These are phyloP conservation scores for Capra hircus DNA, from an alignment of 2,113 vertebrate species.

Conservation along the genomic window DNA sequence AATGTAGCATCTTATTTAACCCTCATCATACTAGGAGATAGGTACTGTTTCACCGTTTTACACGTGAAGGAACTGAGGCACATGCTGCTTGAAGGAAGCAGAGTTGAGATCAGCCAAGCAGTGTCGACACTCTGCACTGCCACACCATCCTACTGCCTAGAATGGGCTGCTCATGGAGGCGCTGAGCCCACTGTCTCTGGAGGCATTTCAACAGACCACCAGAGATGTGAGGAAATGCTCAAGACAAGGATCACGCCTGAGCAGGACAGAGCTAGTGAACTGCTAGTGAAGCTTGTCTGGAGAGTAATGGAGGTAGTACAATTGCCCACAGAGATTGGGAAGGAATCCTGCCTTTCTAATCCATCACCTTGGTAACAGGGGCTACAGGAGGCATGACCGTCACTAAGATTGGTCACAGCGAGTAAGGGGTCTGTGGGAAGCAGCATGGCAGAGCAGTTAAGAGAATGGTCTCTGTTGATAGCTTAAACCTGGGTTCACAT, in stretches of 20 bases:
- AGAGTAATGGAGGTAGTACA: background rate
- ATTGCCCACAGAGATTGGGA: background rate
- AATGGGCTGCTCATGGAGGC: background rate
- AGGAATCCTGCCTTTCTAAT: background rate
- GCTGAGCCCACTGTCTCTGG: background rate
- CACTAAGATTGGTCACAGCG: background rate
- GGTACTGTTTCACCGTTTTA: background rate
- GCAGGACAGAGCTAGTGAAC: background rate
- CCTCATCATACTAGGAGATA: background rate
- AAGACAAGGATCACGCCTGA: background rate
- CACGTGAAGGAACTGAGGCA: background rate
- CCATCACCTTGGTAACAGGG: background rate
- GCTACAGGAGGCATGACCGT: background rate
- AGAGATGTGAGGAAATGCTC: background rate
- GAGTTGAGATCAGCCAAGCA: background rate
- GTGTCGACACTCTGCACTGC: background rate
- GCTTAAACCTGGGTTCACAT: background rate
- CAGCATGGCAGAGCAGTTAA: background rate
- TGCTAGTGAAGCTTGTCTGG: background rate
- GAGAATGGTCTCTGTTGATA: background rate
- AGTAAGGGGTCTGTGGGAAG: background rate
- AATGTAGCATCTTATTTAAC: background rate
- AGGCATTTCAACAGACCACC: background rate
- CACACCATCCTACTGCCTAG: background rate
- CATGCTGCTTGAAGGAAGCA: background rate